Percentiles rank a stretch among this genome's conserved stretches.
These are phyloP conservation scores for Drosophila mayaguana DNA, from an alignment of 2,888 invertebrate species.

Conservation along the genomic window DNA sequence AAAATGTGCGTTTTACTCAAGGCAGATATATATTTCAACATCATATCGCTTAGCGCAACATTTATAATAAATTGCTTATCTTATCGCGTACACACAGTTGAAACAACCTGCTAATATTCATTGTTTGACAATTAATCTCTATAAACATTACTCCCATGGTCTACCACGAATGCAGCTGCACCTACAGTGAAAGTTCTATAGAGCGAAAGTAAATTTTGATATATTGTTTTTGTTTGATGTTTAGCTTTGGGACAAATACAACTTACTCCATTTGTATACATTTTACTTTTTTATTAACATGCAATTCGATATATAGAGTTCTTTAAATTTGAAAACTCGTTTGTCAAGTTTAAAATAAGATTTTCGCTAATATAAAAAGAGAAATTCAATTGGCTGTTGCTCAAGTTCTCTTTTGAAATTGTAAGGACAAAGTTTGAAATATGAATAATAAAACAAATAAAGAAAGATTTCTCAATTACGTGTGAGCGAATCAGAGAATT, in stretches of 20 bases:
- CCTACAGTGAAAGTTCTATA: not conserved
- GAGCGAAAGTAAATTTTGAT: not conserved
- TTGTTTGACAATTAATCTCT: conserved; percentile 28
- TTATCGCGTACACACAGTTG: conserved; percentile 37
- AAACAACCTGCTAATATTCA: conserved; percentile 23
- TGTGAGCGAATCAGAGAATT: conserved; percentile 10
- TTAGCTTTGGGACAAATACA: not conserved
- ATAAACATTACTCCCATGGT: not conserved
- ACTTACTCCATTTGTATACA: not conserved
- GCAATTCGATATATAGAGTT: too few relatives aligned
- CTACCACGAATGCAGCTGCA: conserved; percentile 9
- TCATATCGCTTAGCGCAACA: not conserved
- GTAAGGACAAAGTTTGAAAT: not conserved
- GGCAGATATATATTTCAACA: not conserved
- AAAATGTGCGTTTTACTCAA: conserved; percentile 25
- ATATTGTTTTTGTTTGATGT: not conserved
- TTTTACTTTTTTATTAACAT: not conserved
- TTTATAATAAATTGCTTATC: conserved; percentile 43
- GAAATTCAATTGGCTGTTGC: not conserved
- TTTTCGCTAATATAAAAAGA: not conserved
- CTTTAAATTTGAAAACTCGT: not conserved
- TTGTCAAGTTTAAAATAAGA: not conserved
- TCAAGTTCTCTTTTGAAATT: not conserved
- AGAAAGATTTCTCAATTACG: conserved; percentile 12
- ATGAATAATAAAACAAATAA: not conserved